Percentiles rank a stretch among this genome's conserved stretches.
Conservation (phyloP, 2,888 invertebrate genomes). For the Carabus problematicus region DNA sequence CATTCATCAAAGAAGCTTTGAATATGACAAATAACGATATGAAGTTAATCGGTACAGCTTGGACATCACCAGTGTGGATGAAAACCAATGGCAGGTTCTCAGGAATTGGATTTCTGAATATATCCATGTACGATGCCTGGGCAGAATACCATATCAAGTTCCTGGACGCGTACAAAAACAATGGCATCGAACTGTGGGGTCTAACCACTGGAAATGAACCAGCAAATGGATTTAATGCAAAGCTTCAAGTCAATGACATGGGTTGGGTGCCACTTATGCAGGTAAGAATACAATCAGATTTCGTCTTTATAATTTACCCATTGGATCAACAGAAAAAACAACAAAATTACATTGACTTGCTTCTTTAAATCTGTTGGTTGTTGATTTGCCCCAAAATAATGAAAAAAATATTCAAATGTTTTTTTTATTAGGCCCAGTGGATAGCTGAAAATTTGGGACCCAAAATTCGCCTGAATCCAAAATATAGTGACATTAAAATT, state of each 20-base stretch:
- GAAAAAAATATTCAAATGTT: no score
- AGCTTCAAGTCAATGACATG: conserved; percentile 72
- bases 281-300: no score
- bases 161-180: conserved; percentile 74
- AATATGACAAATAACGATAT: conserved; percentile 49
- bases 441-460: conserved; percentile 78
- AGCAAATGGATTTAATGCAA: conserved; percentile 67
- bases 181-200: conserved; percentile 79
- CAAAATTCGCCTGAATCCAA: conserved; percentile 63
- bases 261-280: conserved; percentile 70
- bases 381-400: no score
- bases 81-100: conserved; percentile 55
- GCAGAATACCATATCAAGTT: conserved; percentile 84
- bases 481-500: conserved; percentile 69
- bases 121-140: conserved; percentile 73
- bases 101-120: conserved; percentile 55
- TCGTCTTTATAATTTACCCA: no score
- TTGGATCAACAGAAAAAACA: no score
- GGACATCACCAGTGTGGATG: conserved; percentile 63
- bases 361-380: no score
- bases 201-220: conserved; percentile 91
- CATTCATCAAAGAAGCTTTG: conserved; percentile 51
- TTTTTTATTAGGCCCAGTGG: conserved; percentile 71
- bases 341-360: no score
- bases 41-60: conserved; percentile 69